phyloP scores from a whole-genome alignment of 2,888 invertebrate genomes.

The Eupelmus urozonus region DNA sequence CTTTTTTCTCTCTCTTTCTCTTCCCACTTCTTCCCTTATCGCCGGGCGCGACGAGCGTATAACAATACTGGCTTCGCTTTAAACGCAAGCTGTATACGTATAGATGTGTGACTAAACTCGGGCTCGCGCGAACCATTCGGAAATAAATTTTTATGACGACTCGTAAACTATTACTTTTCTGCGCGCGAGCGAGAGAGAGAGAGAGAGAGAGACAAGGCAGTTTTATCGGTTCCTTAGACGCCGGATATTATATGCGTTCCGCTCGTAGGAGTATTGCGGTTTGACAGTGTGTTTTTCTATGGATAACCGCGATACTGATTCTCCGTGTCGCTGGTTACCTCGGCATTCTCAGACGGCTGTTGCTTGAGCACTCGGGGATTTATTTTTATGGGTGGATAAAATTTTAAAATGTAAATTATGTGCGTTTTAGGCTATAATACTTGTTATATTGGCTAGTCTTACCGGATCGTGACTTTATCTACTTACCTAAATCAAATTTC shows the following conservation, averaged over 20 bases:
- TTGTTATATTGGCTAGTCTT: too few species aligned
- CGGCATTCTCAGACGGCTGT: too few species aligned
- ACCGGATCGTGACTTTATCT: too few species aligned
- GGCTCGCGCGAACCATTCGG: slow-evolving; percentile 40
- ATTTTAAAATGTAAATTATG: too few species aligned
- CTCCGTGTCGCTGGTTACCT: too few species aligned
- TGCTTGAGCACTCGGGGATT: too few species aligned
- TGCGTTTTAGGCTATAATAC: too few species aligned
- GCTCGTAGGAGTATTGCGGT: slow-evolving; percentile 18
- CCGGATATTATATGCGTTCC: neutral
- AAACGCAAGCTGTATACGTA: neutral
- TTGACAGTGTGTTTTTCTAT: slow-evolving; percentile 44
- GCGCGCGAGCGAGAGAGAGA: neutral
- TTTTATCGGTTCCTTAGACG: neutral
- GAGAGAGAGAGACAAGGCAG: too few species aligned
- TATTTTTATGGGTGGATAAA: too few species aligned
- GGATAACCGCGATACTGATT: too few species aligned
- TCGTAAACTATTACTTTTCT: slow-evolving; percentile 57
- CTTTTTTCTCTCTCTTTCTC: neutral
- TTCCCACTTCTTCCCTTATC: neutral
- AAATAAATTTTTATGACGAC: slow-evolving; percentile 64
- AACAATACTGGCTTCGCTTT: slow-evolving; percentile 10
- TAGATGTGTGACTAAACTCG: neutral
- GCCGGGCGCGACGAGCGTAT: neutral
- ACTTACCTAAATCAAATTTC: too few species aligned